Evolutionary conservation across 2,888 invertebrate genomes (phyloP).

Genomic region (Oxyteleia sp.): DNA sequence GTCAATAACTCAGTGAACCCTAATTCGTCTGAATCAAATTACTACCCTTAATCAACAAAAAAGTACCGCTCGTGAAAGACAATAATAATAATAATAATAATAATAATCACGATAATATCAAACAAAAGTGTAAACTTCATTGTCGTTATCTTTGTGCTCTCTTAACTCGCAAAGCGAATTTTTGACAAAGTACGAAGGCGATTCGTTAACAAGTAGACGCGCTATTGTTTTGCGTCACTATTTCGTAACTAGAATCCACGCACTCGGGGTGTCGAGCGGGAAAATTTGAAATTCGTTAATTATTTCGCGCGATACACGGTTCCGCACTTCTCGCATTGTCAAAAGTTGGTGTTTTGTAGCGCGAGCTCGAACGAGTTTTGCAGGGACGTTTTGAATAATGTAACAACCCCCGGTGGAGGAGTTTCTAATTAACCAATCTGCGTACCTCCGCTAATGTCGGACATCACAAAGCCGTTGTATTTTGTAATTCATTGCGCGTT

Average conservation of each 20-base stretch:
- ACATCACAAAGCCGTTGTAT: slow-evolving; percentile 82
- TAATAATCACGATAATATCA: background rate
- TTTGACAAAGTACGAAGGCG: slow-evolving; percentile 44
- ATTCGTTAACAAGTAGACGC: slow-evolving; percentile 67
- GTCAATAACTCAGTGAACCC: no score
- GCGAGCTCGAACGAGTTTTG: slow-evolving; percentile 81
- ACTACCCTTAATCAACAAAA: no score
- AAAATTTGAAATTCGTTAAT: slow-evolving; percentile 84
- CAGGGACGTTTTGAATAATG: slow-evolving; percentile 86
- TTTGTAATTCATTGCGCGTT: slow-evolving; percentile 79
- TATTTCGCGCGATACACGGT: slow-evolving; percentile 83
- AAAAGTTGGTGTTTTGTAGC: slow-evolving; percentile 86
- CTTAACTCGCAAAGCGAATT: slow-evolving; percentile 43
- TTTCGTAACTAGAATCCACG: slow-evolving; percentile 67
- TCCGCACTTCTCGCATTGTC: slow-evolving; percentile 80
- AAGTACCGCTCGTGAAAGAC: no score
- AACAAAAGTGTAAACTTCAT: slow-evolving; percentile 10
- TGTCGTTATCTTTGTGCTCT: slow-evolving; percentile 13
- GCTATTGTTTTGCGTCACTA: slow-evolving; percentile 57
- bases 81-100: no score
- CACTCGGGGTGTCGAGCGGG: slow-evolving; percentile 61
- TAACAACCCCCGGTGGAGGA: slow-evolving; percentile 85
- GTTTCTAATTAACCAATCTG: slow-evolving; percentile 87
- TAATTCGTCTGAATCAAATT: no score
- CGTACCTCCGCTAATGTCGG: slow-evolving; percentile 79